These are phyloP conservation scores for Sakesphorus luctuosus DNA, from an alignment of 2,113 vertebrate species.

Conservation along the genomic window DNA sequence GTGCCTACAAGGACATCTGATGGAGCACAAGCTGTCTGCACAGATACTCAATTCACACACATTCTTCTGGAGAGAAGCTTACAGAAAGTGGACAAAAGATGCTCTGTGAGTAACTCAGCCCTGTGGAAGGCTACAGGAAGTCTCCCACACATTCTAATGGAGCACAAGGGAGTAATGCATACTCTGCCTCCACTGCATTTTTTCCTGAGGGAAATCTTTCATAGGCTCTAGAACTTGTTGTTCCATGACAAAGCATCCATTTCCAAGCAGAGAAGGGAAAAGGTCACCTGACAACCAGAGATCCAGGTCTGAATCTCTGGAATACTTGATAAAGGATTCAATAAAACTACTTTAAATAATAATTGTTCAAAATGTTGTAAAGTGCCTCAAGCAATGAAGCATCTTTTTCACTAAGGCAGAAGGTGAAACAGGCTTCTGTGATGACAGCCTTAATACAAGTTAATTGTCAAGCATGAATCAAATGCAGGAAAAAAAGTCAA, in stretches of 20 bases:
- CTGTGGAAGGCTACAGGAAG: neutral
- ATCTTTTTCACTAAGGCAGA: neutral
- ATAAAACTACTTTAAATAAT: neutral
- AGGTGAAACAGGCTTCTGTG: neutral
- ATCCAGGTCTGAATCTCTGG: neutral
- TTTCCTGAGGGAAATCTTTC: neutral
- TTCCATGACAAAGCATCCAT: neutral
- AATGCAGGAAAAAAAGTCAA: neutral
- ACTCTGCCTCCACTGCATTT: neutral
- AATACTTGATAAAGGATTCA: neutral
- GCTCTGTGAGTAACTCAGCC: neutral
- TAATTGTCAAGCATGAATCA: neutral
- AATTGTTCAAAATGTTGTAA: neutral
- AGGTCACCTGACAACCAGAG: neutral
- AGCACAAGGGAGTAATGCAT: neutral
- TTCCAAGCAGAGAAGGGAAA: neutral
- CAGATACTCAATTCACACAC: neutral
- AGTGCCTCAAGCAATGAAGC: neutral
- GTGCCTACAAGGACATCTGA: neutral
- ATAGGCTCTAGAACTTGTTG: neutral
- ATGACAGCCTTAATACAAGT: neutral
- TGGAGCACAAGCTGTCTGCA: neutral
- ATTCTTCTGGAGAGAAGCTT: neutral
- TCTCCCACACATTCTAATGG: neutral
- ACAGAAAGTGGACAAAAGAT: neutral